Evolutionary conservation across 2,797 vertebrate genomes (phyloP).

Genomic region (Gymnoscopelus microlampas): DNA sequence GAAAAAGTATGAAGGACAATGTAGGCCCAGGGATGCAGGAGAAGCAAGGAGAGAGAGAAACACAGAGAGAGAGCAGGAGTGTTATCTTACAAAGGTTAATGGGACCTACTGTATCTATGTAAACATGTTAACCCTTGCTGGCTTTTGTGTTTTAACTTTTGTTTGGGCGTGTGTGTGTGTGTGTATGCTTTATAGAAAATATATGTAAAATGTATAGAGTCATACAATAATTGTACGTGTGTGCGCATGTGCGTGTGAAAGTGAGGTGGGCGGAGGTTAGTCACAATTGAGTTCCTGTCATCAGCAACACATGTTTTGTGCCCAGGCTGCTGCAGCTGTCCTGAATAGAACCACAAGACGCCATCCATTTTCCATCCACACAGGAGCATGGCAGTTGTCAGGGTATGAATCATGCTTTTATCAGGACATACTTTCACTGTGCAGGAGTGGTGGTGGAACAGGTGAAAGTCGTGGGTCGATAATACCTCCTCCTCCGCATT

Average conservation of each 20-base stretch:
- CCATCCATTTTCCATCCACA: not conserved
- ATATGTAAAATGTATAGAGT: too few species aligned
- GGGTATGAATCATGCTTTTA: constrained; percentile 5
- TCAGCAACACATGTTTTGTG: constrained; percentile 11
- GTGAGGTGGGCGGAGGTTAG: constrained; percentile 41
- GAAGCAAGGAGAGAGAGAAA: constrained; percentile 24
- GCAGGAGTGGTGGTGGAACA: not conserved
- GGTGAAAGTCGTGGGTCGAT: not conserved
- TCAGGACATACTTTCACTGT: not conserved
- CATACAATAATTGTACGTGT: not conserved
- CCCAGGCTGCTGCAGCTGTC: constrained; percentile 30
- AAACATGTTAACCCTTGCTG: too few species aligned
- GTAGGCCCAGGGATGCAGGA: constrained; percentile 48
- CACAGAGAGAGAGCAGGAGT: not conserved
- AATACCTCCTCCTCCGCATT: too few species aligned
- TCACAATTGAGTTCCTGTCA: constrained; percentile 44
- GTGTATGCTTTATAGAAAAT: not conserved
- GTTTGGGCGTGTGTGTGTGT: not conserved
- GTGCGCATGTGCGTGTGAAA: constrained; percentile 27
- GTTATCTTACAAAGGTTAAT: constrained; percentile 55
- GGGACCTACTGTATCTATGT: constrained; percentile 7
- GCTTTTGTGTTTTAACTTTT: not conserved
- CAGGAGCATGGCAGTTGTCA: constrained; percentile 8
- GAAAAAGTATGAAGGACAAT: constrained; percentile 68
- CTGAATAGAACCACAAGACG: constrained; percentile 18